These are phyloP conservation scores for Atrichornis clamosus DNA, from an alignment of 2,113 vertebrate species.

Conservation along the genomic window DNA sequence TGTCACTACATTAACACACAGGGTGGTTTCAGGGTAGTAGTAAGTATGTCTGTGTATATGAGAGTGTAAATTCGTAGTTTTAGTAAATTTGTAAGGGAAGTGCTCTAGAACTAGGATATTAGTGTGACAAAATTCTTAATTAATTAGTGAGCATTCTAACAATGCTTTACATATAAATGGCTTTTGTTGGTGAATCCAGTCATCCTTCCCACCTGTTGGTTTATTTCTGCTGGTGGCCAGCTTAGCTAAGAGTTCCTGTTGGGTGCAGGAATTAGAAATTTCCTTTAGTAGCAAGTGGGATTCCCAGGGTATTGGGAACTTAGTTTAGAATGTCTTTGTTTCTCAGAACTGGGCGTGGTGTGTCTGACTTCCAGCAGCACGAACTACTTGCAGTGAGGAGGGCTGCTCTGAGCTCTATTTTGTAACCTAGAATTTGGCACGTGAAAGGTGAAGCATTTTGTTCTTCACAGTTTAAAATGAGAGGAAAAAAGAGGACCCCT, in stretches of 20 bases:
- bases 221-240: not conserved
- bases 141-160: not conserved
- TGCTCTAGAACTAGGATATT: not conserved
- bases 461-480: not conserved
- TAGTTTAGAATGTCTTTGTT: not conserved
- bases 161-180: not conserved
- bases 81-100: not conserved
- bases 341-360: accelerated
- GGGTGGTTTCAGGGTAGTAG: not conserved
- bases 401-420: not conserved
- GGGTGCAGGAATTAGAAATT: not conserved
- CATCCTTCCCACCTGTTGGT: not conserved
- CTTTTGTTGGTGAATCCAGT: not conserved
- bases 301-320: not conserved
- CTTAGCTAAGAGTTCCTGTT: not conserved
- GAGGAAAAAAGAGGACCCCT: not conserved
- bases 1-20: not conserved
- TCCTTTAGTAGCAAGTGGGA: not conserved
- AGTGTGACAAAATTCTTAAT: not conserved
- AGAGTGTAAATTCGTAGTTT: not conserved
- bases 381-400: not conserved
- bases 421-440: not conserved
- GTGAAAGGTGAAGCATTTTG: not conserved
- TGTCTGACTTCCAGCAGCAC: not conserved
- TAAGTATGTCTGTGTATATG: not conserved